A percentile compares a stretch with the other conserved stretches of the same genome.
These are phyloP conservation scores for Chlorodrepanis virens DNA, from an alignment of 2,113 vertebrate species.

Conservation along the genomic window DNA sequence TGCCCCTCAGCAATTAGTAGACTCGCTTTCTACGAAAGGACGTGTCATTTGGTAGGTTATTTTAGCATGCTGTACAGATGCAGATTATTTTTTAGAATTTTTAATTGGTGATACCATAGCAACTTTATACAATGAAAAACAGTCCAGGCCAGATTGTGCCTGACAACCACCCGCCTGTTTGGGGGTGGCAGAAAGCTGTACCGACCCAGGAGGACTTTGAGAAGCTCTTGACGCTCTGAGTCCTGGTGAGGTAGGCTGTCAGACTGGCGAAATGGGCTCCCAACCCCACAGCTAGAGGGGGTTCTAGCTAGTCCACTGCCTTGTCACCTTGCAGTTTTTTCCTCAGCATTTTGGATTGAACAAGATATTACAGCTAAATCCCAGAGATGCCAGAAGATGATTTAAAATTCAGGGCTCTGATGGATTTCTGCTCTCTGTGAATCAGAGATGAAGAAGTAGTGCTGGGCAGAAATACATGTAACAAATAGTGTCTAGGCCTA, in stretches of 20 bases:
- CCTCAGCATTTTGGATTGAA: background rate
- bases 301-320: background rate
- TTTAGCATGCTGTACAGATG: conserved; percentile 70
- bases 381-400: background rate
- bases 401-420: background rate
- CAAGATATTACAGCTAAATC: background rate
- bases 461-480: background rate
- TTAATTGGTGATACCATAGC: conserved; percentile 70
- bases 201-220: background rate
- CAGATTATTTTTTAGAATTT: conserved; percentile 70
- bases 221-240: background rate
- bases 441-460: background rate
- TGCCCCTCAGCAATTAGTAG: conserved; percentile 69
- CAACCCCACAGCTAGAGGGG: background rate
- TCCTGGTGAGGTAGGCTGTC: background rate
- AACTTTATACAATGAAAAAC: conserved; percentile 69
- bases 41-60: conserved; percentile 68
- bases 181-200: conserved; percentile 63
- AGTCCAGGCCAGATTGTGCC: conserved; percentile 64
- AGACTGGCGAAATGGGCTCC: background rate
- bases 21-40: conserved; percentile 67
- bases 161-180: conserved; percentile 61
- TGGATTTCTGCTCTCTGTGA: background rate
- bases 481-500: background rate
- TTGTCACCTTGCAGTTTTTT: background rate